Conservation (phyloP, 2,888 invertebrate genomes). For the Clostera curtula region DNA sequence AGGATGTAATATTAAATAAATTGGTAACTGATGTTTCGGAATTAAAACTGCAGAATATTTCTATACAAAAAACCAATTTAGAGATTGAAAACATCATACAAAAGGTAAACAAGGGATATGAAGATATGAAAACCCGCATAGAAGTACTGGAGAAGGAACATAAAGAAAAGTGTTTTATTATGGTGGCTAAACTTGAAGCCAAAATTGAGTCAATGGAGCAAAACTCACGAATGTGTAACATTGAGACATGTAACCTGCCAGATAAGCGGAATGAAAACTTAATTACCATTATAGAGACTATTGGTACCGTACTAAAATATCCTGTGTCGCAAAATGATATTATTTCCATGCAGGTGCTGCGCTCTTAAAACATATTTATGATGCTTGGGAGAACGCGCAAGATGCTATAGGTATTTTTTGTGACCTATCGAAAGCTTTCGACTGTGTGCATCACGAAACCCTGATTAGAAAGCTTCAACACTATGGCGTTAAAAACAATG, state of each 20-base stretch:
- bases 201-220: conserved; percentile 3
- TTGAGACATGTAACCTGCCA: conserved; percentile 2
- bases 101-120: neutral
- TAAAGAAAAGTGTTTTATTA: neutral
- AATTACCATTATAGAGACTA: neutral
- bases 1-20: no score
- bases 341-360: conserved; percentile 1
- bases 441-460: no score
- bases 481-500: no score
- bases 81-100: neutral
- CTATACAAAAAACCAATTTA: neutral
- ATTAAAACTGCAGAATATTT: neutral
- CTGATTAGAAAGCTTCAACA: no score
- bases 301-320: neutral
- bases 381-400: no score
- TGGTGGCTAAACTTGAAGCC: neutral
- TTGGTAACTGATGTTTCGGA: no score
- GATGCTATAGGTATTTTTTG: no score
- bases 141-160: neutral
- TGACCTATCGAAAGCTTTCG: no score
- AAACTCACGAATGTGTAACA: conserved; percentile 1
- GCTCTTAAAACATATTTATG: no score
- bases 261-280: conserved; percentile 3
- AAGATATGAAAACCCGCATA: neutral
- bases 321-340: conserved; percentile 3